These are phyloP conservation scores for Copidosoma aretas DNA, from an alignment of 2,888 invertebrate genomes.

Conservation along the genomic window DNA sequence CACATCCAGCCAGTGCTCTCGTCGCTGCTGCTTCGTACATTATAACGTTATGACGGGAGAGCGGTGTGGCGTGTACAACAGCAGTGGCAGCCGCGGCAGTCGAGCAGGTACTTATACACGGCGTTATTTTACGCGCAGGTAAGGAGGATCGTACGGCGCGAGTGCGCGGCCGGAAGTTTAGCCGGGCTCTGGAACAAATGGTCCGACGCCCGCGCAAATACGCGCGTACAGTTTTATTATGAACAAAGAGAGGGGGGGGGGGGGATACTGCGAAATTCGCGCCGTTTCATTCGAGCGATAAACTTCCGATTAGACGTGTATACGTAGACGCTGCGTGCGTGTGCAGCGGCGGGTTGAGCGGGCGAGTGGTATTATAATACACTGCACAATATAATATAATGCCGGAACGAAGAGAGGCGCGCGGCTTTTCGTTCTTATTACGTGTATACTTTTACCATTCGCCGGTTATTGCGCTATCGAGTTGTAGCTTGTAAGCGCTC, in stretches of 20 bases:
- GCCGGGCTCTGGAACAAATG: slow-evolving; percentile 47
- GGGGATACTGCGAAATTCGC: background rate
- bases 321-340: no score
- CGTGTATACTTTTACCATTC: no score
- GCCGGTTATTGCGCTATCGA: no score
- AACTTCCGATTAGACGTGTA: slow-evolving; percentile 47
- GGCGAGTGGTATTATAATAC: background rate
- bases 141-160: no score
- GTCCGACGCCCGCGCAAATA: slow-evolving; percentile 47
- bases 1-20: no score
- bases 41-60: no score
- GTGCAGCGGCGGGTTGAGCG: background rate
- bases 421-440: background rate
- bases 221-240: slow-evolving; percentile 30
- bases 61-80: no score
- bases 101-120: no score
- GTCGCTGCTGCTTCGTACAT: no score
- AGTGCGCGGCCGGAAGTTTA: slow-evolving; percentile 3
- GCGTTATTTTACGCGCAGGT: slow-evolving; percentile 11
- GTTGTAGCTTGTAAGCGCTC: no score
- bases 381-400: slow-evolving; percentile 5
- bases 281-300: slow-evolving; percentile 47
- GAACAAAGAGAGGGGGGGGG: slow-evolving; percentile 11
- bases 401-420: slow-evolving; percentile 6
- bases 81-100: no score